Evolutionary conservation across 2,797 vertebrate genomes (phyloP).

Genomic region (Peromyscus attwateri): DNA sequence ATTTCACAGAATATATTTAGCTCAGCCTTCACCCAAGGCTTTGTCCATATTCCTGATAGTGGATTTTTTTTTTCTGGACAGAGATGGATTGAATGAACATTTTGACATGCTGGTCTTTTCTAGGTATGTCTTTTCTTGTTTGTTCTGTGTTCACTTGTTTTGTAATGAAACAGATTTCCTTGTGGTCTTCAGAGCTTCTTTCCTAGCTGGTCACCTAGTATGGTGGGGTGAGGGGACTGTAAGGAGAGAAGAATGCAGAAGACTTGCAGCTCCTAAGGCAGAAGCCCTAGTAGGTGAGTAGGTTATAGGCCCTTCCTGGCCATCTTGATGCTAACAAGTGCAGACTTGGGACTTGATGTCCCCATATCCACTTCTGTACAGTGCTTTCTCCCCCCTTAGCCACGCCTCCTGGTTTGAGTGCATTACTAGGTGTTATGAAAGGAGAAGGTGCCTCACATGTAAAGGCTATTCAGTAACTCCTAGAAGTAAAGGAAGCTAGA

Average conservation of each 20-base stretch:
- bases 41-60: neutral
- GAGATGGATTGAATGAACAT: neutral
- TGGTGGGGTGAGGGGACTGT: neutral
- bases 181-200: neutral
- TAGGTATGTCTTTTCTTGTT: neutral
- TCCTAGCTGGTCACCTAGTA: neutral
- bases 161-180: neutral
- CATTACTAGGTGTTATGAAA: neutral
- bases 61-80: neutral
- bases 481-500: neutral
- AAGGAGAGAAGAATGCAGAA: neutral
- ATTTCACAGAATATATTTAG: neutral
- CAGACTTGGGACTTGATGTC: neutral
- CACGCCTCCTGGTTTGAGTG: neutral
- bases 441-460: neutral
- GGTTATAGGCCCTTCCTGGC: neutral
- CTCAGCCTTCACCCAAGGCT: neutral
- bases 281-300: neutral
- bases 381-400: neutral
- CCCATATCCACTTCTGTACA: neutral
- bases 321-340: slow-evolving; percentile 36
- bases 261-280: neutral
- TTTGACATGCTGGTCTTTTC: slow-evolving; percentile 21
- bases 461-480: neutral
- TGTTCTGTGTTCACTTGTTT: neutral